Conservation (phyloP, 2,888 invertebrate species). For the Ferrisia virgata region DNA sequence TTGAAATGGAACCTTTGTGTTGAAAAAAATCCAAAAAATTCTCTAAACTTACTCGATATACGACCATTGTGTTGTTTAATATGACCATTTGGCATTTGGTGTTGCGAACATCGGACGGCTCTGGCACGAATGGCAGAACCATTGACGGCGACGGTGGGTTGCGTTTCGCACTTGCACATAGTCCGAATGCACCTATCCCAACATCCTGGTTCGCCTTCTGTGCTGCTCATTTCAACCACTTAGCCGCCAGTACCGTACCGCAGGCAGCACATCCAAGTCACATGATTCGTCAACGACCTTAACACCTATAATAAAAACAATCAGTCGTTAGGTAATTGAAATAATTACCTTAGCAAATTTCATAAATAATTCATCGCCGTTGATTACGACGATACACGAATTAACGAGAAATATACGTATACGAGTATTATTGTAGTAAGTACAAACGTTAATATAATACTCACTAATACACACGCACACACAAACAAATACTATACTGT, state of each 20-base stretch:
- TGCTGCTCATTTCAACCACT: slow-evolving; percentile 40
- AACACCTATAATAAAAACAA: slow-evolving; percentile 31
- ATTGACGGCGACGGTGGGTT: slow-evolving; percentile 25
- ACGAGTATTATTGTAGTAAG: no score
- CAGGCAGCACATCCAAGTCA: slow-evolving; percentile 1
- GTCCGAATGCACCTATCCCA: slow-evolving; percentile 45
- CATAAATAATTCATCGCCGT: slow-evolving; percentile 24
- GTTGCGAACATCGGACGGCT: slow-evolving; percentile 36
- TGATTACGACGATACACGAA: slow-evolving; percentile 5
- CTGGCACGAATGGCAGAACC: slow-evolving; percentile 40
- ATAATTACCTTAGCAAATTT: slow-evolving; percentile 38
- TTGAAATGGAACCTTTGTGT: neutral
- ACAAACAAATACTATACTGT: neutral
- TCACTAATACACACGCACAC: neutral
- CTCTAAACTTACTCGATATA: slow-evolving; percentile 33
- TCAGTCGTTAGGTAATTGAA: slow-evolving; percentile 5
- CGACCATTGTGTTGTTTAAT: slow-evolving; percentile 34
- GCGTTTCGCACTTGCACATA: slow-evolving; percentile 45
- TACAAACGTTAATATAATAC: no score
- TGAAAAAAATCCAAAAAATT: neutral
- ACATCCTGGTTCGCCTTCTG: slow-evolving; percentile 43
- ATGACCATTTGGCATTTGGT: slow-evolving; percentile 34
- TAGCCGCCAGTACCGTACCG: neutral
- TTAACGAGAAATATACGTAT: slow-evolving; percentile 29
- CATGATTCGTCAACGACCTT: neutral